Base-by-base conservation (phyloP, 2,113 vertebrate genomes). In the Tricholaema leucomelas region DNA sequence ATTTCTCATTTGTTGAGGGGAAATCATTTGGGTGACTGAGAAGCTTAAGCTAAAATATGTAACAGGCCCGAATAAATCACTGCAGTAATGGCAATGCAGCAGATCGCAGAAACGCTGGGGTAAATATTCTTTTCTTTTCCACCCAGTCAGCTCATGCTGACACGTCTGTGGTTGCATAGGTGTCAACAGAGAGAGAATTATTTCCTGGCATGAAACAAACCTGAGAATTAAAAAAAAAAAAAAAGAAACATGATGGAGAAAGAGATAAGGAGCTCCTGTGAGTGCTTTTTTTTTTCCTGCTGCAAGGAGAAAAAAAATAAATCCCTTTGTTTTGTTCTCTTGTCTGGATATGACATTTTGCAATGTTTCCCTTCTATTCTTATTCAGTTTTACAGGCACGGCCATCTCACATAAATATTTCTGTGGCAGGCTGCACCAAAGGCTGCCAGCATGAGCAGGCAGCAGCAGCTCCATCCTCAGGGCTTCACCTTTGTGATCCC, bases 81-180 rank as follows among this genome's bases (percentile, higher is more conserved):
- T 0, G 64, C 72, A 11, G 48, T n/a, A 80, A 56, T 10, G 24
- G 75, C 78, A 77, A 19, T 67, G 79, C 79, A 74, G 87, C 82
- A 77, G 74, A 64, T 56, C 7, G 0, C 42, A 81, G 81, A 89
- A 95, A 74, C 75, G 72, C 75, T 72, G 48, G 82, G 79, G 84
- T 91, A 92, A 92, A 89, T 85, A 63, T 61, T 77, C 77, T 95
- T 87, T 60, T 52, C 69, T 85, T 95, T 94, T 93, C 64, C 30
- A 94, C 42, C 36, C 84, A 82, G 71, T 93, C 84, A 87, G 74
- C 75, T 91, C 81, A 36, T 50, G 38, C 69, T 93, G 75, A 92
- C 54, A 60, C 0, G 0, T 67, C 60, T 91, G 64, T 80, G 56
- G 84, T 66, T 93, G 59, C 89, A 85, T 9, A 85, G 91, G 87